Conservation (phyloP, 2,113 vertebrate genomes). For the Equus przewalskii region DNA sequence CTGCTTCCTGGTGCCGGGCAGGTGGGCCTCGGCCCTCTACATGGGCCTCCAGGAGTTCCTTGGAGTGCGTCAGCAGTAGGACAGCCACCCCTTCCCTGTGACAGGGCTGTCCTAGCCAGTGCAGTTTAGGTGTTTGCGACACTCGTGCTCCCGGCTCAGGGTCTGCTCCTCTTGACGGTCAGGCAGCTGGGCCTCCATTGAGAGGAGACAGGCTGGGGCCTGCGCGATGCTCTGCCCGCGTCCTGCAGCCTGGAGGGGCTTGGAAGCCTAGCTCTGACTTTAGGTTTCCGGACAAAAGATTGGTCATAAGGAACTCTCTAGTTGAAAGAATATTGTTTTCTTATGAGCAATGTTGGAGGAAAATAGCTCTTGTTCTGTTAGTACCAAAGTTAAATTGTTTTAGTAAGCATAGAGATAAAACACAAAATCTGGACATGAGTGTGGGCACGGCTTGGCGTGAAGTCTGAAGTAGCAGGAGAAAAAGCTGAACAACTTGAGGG, state of each 20-base stretch:
- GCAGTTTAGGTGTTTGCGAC: constrained; percentile 14
- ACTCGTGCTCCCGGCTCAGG: background rate
- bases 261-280: background rate
- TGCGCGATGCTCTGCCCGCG: background rate
- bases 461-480: constrained; percentile 60
- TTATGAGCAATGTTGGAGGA: constrained; percentile 66
- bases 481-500: constrained; percentile 55
- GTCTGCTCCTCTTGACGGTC: background rate
- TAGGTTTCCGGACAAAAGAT: constrained; percentile 59
- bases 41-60: background rate
- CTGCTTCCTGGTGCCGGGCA: constrained; percentile 61
- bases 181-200: constrained; percentile 63
- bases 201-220: background rate
- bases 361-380: constrained; percentile 69
- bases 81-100: constrained; percentile 26
- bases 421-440: constrained; percentile 15
- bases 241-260: background rate
- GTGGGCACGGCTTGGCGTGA: background rate
- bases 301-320: constrained; percentile 62
- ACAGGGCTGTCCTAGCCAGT: constrained; percentile 72
- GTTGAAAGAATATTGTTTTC: constrained; percentile 34
- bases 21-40: constrained; percentile 39
- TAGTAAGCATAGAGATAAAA: constrained; percentile 65
- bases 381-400: constrained; percentile 72
- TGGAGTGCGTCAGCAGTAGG: constrained; percentile 26